Base-by-base conservation (phyloP, 92 coral and sea anemone genomes). In the Galaxea fascicularis region DNA sequence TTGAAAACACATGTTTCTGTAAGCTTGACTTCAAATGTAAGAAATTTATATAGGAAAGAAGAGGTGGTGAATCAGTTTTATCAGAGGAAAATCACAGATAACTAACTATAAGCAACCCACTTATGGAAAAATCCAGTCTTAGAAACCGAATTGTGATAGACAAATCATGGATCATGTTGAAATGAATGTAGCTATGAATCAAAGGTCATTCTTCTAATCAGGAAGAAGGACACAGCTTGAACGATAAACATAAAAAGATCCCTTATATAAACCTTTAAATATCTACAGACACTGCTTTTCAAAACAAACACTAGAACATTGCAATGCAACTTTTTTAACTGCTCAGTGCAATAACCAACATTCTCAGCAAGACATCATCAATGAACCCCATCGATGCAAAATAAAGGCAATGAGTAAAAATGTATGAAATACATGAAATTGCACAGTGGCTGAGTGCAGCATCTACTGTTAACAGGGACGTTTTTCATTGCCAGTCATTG, bases 351-450 rank as follows among this genome's bases (percentile, higher is more conserved):
- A 59, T 0, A 77, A 35, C 41, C 39, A 24, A 8, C 22, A 17
- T 11, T 8, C 82, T 21, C 82, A 77, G 82, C 71, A 77, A 60
- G 82, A 24, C 31, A 66, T 44, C 56, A 14, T 18, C 24, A 41
- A 8, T 29, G 64, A 66, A 18, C 47, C 13, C 4, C 28, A 11
- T 66, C 84, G 66, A 10, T 31, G 58, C 27, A 45, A 17, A 21
- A 45, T 44, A 12, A 71, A 71, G 1, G 39, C 57, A 79, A 14
- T 78, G 59, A 79, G 10, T 29, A 18, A 29, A n/a, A 65, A 65
- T 65, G 64, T 41, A 60, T 45, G 49, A 35, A 47, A 79, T 77
- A 46, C 14, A 62, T 8, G 72, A 65, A 49, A 77, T 76, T 59
- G 35, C 56, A 46, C 35, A 11, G 78, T 49, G 6, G 6, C 2